Conservation (phyloP, 2,888 invertebrate genomes). For the Melanostoma mellinum region DNA sequence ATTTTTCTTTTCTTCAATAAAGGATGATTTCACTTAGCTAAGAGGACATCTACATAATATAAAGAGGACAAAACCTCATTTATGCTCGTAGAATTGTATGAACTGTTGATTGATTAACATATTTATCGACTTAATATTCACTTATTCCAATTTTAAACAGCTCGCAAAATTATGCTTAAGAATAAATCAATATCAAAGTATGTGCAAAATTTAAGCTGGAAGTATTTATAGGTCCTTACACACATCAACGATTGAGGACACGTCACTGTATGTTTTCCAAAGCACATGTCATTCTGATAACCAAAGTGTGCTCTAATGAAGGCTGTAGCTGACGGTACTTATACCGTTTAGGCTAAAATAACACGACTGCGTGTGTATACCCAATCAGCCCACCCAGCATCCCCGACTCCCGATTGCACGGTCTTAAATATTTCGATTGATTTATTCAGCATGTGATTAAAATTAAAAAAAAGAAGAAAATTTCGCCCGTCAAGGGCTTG, state of each 20-base stretch:
- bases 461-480: conserved; percentile 59
- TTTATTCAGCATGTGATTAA: conserved; percentile 63
- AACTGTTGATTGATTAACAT: no score
- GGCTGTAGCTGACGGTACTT: conserved; percentile 47
- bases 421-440: conserved; percentile 47
- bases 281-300: conserved; percentile 64
- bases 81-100: no score
- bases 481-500: conserved; percentile 45
- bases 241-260: conserved; percentile 19
- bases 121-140: not conserved
- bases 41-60: no score
- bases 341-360: conserved; percentile 6
- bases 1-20: no score
- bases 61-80: no score
- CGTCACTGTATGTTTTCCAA: conserved; percentile 50
- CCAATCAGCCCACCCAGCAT: not conserved
- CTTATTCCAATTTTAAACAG: not conserved
- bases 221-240: conserved; percentile 9
- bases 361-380: not conserved
- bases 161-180: no score
- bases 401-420: not conserved
- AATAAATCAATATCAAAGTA: not conserved
- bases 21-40: no score
- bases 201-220: not conserved
- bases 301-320: conserved; percentile 57